phyloP scores from a whole-genome alignment of 2,113 vertebrate genomes.

The Ophthalmotilapia sp. region DNA sequence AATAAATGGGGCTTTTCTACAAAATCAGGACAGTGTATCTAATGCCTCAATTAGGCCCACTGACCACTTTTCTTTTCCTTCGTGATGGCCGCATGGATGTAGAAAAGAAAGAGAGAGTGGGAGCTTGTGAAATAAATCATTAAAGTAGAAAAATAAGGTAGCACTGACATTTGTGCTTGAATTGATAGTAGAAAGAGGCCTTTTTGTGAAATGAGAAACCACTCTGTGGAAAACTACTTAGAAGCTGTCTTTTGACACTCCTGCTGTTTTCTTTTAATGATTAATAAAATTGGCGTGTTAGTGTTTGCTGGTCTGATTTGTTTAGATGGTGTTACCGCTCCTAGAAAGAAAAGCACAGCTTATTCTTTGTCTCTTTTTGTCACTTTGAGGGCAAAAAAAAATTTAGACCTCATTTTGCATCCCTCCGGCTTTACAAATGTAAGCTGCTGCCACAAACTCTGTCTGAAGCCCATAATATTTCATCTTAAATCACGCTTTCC shows the following conservation, averaged over 20 bases:
- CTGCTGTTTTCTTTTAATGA: not conserved
- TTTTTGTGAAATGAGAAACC: not conserved
- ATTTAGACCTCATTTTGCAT: not conserved
- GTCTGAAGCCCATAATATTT: not conserved
- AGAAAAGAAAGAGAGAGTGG: not conserved
- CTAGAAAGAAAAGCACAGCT: not conserved
- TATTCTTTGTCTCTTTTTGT: not conserved
- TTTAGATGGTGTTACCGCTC: not conserved
- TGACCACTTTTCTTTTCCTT: conserved; percentile 30
- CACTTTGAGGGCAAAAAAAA: not conserved
- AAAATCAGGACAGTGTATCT: conserved; percentile 45
- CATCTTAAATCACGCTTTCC: not conserved
- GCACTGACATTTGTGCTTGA: not conserved
- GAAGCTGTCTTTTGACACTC: not conserved
- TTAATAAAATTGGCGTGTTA: not conserved
- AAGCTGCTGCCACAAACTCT: not conserved
- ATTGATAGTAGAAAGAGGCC: not conserved
- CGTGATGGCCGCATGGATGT: not conserved
- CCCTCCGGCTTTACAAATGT: not conserved
- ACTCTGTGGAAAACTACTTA: not conserved
- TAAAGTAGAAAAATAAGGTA: not conserved
- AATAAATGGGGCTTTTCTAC: conserved; percentile 60
- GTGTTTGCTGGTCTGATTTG: not conserved
- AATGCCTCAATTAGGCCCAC: conserved; percentile 59
- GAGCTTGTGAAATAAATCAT: not conserved